Conservation (phyloP, 2,888 invertebrate species). For the Mellilla xanthometata region DNA sequence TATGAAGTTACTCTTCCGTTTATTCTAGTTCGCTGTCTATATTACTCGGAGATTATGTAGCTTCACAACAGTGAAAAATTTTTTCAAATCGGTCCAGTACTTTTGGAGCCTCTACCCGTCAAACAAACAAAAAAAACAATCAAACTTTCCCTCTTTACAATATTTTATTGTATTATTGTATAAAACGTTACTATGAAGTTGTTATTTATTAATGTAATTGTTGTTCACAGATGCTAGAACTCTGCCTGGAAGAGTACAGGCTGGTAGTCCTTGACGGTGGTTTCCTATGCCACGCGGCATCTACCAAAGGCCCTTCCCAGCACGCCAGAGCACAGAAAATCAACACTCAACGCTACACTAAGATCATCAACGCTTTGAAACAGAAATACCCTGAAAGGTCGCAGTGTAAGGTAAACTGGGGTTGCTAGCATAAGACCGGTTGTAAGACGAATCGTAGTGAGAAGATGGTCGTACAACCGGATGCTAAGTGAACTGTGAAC, state of each 20-base stretch:
- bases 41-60: too few relatives aligned
- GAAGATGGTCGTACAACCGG: constrained; percentile 4
- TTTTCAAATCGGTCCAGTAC: too few relatives aligned
- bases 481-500: too few relatives aligned
- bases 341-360: constrained; percentile 75
- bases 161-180: too few relatives aligned
- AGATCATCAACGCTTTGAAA: constrained; percentile 69
- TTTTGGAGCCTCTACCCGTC: too few relatives aligned
- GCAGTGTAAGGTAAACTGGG: constrained; percentile 61
- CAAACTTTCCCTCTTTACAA: too few relatives aligned
- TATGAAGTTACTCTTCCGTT: too few relatives aligned
- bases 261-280: constrained; percentile 88
- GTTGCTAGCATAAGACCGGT: constrained; percentile 28
- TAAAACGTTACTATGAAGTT: too few relatives aligned
- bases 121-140: too few relatives aligned
- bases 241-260: constrained; percentile 88
- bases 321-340: constrained; percentile 48
- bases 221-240: constrained; percentile 86
- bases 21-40: too few relatives aligned
- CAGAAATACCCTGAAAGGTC: constrained; percentile 72
- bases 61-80: too few relatives aligned
- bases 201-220: not conserved
- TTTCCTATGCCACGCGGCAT: constrained; percentile 86
- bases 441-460: constrained; percentile 6
- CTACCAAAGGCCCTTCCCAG: constrained; percentile 50